Evolutionary conservation across 1,140 invertebrate genomes (phyloP).

Genomic region (Lasioglossum baleicum): DNA sequence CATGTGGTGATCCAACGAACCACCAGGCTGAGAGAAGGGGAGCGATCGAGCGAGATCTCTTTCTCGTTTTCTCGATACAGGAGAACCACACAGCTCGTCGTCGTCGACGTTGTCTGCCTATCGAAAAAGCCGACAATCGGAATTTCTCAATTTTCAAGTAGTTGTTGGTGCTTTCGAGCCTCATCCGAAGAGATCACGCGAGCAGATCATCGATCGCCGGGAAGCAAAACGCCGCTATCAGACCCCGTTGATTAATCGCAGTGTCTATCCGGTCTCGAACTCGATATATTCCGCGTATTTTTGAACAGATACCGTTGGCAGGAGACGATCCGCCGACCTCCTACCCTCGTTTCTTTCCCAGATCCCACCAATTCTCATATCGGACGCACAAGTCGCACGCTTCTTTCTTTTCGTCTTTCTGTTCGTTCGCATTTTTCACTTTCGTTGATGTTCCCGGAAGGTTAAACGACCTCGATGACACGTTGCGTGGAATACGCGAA

Average conservation of each 20-base stretch:
- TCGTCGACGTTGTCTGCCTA: too few relatives aligned
- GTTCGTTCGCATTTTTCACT: too few relatives aligned
- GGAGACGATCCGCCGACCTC: slow-evolving; percentile 49
- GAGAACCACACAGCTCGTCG: slow-evolving; percentile 3
- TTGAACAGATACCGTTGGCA: slow-evolving; percentile 32
- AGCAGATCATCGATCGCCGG: not conserved
- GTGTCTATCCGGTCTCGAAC: slow-evolving; percentile 39
- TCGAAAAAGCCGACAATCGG: too few relatives aligned
- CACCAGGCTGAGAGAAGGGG: slow-evolving; percentile 32
- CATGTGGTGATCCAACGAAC: slow-evolving; percentile 20
- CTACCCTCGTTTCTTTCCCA: slow-evolving; percentile 62
- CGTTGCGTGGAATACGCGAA: not conserved
- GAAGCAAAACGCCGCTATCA: slow-evolving; percentile 2
- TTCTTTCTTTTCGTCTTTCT: too few relatives aligned
- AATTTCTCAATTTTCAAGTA: not conserved
- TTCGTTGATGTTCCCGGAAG: too few relatives aligned
- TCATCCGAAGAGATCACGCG: too few relatives aligned
- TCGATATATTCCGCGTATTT: slow-evolving; percentile 38
- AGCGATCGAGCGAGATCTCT: slow-evolving; percentile 41
- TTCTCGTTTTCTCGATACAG: not conserved
- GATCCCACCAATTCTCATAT: slow-evolving; percentile 40
- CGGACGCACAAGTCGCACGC: too few relatives aligned
- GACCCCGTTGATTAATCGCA: slow-evolving; percentile 36
- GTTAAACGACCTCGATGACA: not conserved
- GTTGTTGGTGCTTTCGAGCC: too few relatives aligned